Evolutionary conservation across 2,888 invertebrate genomes (phyloP), one percentile per base, ranked within the genome.

Genomic region (Coenonympha arcania): DNA sequence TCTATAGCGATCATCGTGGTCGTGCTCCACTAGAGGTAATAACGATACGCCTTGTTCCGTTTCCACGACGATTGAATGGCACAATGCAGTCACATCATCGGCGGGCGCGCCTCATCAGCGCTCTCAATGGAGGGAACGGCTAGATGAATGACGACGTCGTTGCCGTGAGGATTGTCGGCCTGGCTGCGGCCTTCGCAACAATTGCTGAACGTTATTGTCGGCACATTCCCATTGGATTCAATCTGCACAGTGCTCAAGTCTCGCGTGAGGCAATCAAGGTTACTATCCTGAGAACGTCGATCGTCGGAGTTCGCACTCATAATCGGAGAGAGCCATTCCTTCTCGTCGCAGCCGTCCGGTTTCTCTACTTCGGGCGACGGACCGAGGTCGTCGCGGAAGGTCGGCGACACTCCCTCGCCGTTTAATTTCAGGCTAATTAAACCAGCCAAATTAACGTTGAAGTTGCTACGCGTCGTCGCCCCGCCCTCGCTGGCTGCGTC

Each of bases 121-220:
- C 71, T 78, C 42, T 83, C 78, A 70, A 78, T 73, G 41, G 81
- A 66, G 69, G 87, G 87, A 72, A 87, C 86, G 72, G 81, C 67
- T 60, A 86, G 67, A 65, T 81, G 75, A 58, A 82, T 73, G 54
- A 68, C 74, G 54, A 77, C 76, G 56, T 76, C 73, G 24, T 72
- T 71, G 71, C 78, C 79, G 70, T 74, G 68, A 11, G 79, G 68
- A 48, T 58, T 59, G 55, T 76, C 73, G 57, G 65, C 69, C 55
- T 73, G 69, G 44, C 61, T 63, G 59, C 69, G 67, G 54, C 71
- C 72, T 63, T 85, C 86, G 58, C 80, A 77, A 76, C 83, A 87
- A 70, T 85, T 79, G 63, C 84, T 86, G 65, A 85, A 84, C 57
- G 87, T 86, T 77, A 87, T 87, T 54, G 73, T 69, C 36, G 87